Base-by-base conservation (phyloP, 2,113 vertebrate species). In the Epinephelus lanceolatus region DNA sequence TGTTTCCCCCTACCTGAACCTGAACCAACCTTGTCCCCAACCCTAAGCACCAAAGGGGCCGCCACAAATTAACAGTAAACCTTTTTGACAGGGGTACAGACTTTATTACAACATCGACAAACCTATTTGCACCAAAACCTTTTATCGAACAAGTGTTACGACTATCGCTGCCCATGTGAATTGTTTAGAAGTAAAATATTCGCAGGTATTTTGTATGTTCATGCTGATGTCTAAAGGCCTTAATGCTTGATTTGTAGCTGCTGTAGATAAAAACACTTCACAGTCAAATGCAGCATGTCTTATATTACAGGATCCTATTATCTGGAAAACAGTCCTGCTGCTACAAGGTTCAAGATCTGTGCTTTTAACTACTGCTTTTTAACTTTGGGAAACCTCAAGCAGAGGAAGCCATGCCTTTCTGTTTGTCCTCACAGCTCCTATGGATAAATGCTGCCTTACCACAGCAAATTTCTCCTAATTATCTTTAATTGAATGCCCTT, bases 401-500 rank as follows among this genome's bases (percentile, higher is more conserved):
- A 53, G 52, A 60, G 37, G 47, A 57, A 56, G 30, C 37, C 45
- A 23, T 33, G n/a, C 23, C 57, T 63, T 17, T 68, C 30, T 62
- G 27, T 21, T 21, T 65, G 33, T 73, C 61, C 30, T 67, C 52
- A 49, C 12, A 37, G 51, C n/a, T 53, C 56, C 66, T 74, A 78
- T 78, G 63, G 82, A 85, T 76, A 82, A 23, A 76, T 59, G 25
- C 30, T 33, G 42, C 79, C 47, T 71, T 40, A 66, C 33, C 56
- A 60, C 56, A 73, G 40, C n/a, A 83, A 61, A 69, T 63, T 2
- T 18, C 65, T 71, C 62, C 57, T 60, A 56, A 80, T 88, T 61
- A 72, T 72, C 77, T 87, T 83, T 65, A 75, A 79, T 30, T 79
- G 17, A 83, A 81, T 27, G 52, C 25, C 56, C 78, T 69, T 68